Evolutionary conservation across 2,113 vertebrate genomes (phyloP).

Genomic region (Piprites chloris): DNA sequence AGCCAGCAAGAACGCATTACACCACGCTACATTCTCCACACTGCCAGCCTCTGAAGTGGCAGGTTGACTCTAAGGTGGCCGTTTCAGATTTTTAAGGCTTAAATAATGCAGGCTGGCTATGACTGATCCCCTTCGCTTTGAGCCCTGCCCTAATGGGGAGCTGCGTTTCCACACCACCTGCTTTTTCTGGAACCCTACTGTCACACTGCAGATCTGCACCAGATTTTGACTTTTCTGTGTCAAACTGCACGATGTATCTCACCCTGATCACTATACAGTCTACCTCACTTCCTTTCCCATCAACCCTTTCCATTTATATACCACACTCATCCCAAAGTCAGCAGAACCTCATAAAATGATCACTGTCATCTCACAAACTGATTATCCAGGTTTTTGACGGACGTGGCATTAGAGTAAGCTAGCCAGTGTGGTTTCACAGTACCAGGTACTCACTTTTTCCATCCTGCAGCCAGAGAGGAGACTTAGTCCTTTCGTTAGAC

Average conservation of each 20-base stretch:
- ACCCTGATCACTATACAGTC: background rate
- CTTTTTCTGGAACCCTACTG: constrained; percentile 48
- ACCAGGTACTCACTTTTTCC: background rate
- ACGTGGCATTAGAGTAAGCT: background rate
- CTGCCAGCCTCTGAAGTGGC: background rate
- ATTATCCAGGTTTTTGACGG: background rate
- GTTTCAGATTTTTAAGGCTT: constrained; percentile 28
- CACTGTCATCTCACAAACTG: background rate
- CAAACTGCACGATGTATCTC: background rate
- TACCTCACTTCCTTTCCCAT: background rate
- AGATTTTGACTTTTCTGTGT: constrained; percentile 47
- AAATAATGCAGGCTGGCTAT: constrained; percentile 6
- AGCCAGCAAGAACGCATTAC: background rate
- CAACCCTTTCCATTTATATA: constrained; percentile 33
- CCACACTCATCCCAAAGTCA: background rate
- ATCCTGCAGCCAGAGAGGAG: background rate
- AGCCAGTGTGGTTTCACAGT: rapidly evolving
- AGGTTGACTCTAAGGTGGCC: constrained; percentile 34
- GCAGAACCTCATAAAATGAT: background rate
- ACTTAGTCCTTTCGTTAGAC: background rate
- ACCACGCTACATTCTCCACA: background rate
- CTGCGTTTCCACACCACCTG: constrained; percentile 36
- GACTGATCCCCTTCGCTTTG: background rate
- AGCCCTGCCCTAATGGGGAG: constrained; percentile 37
- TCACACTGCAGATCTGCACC: constrained; percentile 16